Evolutionary conservation across 2,888 invertebrate species (phyloP).

Genomic region (Himalopsyche japonica): DNA sequence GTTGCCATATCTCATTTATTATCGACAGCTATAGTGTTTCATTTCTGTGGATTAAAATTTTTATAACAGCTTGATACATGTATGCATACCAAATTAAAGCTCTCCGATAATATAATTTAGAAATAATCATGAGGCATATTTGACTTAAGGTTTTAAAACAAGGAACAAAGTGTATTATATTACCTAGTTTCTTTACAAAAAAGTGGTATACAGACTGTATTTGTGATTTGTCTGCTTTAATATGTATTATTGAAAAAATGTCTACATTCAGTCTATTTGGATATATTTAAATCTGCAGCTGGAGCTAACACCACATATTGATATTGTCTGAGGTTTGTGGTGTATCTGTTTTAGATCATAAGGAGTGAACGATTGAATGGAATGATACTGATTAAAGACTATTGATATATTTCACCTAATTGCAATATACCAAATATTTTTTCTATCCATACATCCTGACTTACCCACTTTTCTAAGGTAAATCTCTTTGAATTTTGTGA

Average conservation of each 20-base stretch:
- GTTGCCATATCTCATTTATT: constrained; percentile 19
- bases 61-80: not conserved
- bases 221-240: not conserved
- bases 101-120: not conserved
- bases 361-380: not conserved
- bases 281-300: not conserved
- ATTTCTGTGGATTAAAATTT: not conserved
- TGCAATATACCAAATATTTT: not conserved
- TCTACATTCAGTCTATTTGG: not conserved
- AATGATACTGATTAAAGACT: not conserved
- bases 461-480: not conserved
- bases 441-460: not conserved
- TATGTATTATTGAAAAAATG: not conserved
- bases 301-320: not conserved
- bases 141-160: not conserved
- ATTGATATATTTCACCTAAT: too few species aligned
- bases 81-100: not conserved
- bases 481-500: not conserved
- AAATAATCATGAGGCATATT: not conserved
- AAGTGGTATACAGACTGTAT: not conserved
- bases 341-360: not conserved
- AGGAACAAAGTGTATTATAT: not conserved
- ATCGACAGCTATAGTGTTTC: not conserved
- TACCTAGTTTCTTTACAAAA: not conserved
- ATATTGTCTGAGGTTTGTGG: not conserved